These are phyloP conservation scores for Hirtodrosophila cameraria DNA, from an alignment of 2,888 invertebrate species.

Conservation along the genomic window DNA sequence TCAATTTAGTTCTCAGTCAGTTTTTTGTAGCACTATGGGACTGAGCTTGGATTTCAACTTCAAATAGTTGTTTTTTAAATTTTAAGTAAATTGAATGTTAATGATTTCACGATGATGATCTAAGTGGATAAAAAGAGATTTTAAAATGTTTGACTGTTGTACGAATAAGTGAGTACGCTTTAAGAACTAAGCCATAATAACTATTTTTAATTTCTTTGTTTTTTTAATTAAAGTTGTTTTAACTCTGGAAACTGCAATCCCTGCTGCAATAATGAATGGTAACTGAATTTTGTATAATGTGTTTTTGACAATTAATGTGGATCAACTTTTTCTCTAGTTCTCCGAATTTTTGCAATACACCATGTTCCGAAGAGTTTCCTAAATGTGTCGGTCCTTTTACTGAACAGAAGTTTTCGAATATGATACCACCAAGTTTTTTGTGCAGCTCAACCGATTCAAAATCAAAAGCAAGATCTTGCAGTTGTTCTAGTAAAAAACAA, in stretches of 20 bases:
- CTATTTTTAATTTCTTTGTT: background rate
- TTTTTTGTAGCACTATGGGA: background rate
- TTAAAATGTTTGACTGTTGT: slow-evolving; percentile 42
- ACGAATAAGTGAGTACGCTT: slow-evolving; percentile 32
- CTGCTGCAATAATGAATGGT: slow-evolving; percentile 21
- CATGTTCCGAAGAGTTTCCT: background rate
- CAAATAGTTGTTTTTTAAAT: slow-evolving; percentile 18
- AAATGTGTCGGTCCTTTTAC: background rate
- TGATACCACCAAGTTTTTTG: slow-evolving; percentile 54
- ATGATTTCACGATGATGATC: slow-evolving; percentile 22
- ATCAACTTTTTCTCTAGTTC: background rate
- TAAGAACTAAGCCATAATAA: background rate
- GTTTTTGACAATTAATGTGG: background rate
- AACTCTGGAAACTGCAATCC: background rate
- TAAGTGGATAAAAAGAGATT: slow-evolving; percentile 24
- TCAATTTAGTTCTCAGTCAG: too few species aligned
- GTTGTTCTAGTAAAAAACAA: background rate
- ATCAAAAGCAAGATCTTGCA: background rate
- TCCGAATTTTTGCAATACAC: background rate
- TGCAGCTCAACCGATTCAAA: background rate
- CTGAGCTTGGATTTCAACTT: slow-evolving; percentile 30
- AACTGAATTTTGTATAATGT: background rate
- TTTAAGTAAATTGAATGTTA: slow-evolving; percentile 31
- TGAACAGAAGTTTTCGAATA: slow-evolving; percentile 61
- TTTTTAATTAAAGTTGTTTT: background rate